Evolutionary conservation across 2,888 invertebrate species (phyloP), one percentile per base, ranked within the genome.

Genomic region (Isotomurus palustris): DNA sequence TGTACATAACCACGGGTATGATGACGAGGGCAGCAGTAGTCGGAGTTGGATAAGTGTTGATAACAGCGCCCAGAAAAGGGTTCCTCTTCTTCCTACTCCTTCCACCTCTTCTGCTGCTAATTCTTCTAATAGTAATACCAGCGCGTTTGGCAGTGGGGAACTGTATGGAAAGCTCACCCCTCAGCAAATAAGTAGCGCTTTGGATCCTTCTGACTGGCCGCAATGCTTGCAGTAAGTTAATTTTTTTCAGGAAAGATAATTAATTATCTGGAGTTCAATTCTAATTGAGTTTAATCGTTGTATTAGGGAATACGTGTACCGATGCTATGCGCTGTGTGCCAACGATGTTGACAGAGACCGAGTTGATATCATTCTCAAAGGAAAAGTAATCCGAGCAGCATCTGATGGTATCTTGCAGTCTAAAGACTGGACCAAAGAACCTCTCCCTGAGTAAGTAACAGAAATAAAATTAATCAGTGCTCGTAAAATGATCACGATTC

Each of bases 341-440:
- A 88, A 90, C 14, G 83, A 84, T 60, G 83, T 90, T 70, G 94
- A 96, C 75, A 89, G 91, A 75, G 93, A 95, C 78, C 87, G 91
- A 77, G 91, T 96, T 59, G 92, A 95, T 75, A 89, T 91, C 67
- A 90, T 91, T 72, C 80, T 99, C 56, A 94, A 94, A 76, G 92
- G 92, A 36, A 90, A 94, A 78, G 87, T 97, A 63, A 92, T 91
- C 52, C 85, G 88, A 56, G 89, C 94, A 17, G 90, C 92, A 45
- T 87, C 87, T 73, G 87, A 87, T 72, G 91, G 91, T 63, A 87
- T 88, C 67, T 81, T 93, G 43, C 87, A 87, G 83, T 85, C 86
- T 1, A 88, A 91, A 73, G 91, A 97, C 78, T 99, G 99, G 99
- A 87, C 87, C 71, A 84, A 83, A 64, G 96, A 97, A 75, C 90